These are phyloP conservation scores for Gymnocypris eckloni DNA, from an alignment of 2,797 vertebrate genomes.

Conservation along the genomic window DNA sequence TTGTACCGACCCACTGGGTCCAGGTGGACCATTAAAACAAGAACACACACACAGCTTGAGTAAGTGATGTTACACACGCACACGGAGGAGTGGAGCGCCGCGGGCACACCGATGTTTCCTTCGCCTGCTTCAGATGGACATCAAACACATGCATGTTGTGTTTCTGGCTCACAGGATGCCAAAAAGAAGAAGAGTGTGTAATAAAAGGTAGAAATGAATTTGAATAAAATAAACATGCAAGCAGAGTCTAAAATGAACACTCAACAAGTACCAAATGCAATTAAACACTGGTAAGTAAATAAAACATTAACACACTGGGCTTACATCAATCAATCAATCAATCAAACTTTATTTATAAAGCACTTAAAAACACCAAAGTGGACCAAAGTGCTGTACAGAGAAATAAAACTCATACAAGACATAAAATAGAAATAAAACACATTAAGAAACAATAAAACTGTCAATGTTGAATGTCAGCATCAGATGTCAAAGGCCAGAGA, in stretches of 20 bases:
- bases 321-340: neutral
- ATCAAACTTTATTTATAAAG: too few relatives aligned
- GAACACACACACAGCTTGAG: slow-evolving; percentile 15
- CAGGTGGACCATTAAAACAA: slow-evolving; percentile 60
- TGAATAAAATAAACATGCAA: neutral
- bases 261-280: neutral
- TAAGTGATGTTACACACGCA: slow-evolving; percentile 44
- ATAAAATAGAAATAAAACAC: too few relatives aligned
- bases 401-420: too few relatives aligned
- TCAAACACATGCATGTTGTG: neutral
- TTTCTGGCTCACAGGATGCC: neutral
- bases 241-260: neutral
- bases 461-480: too few relatives aligned
- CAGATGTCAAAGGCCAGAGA: too few relatives aligned
- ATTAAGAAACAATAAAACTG: too few relatives aligned
- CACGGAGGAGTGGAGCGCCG: neutral
- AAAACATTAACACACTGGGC: neutral
- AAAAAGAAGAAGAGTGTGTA: neutral
- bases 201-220: neutral
- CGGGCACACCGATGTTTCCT: neutral
- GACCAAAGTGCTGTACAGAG: too few relatives aligned
- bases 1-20: slow-evolving; percentile 1
- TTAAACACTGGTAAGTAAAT: neutral
- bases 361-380: too few relatives aligned
- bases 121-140: neutral